Conservation (phyloP, 2,113 vertebrate genomes). For the Micromys minutus region DNA sequence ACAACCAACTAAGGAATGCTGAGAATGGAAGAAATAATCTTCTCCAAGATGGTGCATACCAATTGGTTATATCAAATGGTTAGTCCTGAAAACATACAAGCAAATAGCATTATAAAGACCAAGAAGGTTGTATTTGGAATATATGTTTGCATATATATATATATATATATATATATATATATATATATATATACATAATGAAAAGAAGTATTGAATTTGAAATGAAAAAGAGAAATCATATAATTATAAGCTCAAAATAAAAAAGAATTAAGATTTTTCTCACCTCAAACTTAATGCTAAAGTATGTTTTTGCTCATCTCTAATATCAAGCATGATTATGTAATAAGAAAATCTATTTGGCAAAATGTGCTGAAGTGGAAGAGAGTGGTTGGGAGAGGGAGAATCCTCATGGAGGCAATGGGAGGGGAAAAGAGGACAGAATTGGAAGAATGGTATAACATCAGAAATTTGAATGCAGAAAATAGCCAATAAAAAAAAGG, state of each 20-base stretch:
- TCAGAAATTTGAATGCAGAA: no score
- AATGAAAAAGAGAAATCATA: background rate
- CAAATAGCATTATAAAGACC: background rate
- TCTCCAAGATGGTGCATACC: background rate
- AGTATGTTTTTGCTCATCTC: background rate
- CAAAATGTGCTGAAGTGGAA: no score
- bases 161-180: no score
- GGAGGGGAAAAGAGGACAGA: no score
- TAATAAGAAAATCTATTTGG: background rate
- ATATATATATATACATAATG: background rate
- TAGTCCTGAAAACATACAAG: background rate
- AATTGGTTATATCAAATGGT: background rate
- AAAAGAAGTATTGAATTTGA: background rate
- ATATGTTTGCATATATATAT: background rate
- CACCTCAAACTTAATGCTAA: background rate
- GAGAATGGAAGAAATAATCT: background rate
- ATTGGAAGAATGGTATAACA: no score
- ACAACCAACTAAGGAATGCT: background rate
- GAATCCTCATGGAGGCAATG: no score
- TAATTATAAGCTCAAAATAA: no score
- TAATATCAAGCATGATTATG: background rate
- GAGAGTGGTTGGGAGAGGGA: no score
- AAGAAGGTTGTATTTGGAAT: background rate
- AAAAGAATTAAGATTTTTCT: no score
- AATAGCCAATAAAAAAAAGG: no score